Base-by-base conservation (phyloP, 2,113 vertebrate species). In the Ictalurus punctatus region DNA sequence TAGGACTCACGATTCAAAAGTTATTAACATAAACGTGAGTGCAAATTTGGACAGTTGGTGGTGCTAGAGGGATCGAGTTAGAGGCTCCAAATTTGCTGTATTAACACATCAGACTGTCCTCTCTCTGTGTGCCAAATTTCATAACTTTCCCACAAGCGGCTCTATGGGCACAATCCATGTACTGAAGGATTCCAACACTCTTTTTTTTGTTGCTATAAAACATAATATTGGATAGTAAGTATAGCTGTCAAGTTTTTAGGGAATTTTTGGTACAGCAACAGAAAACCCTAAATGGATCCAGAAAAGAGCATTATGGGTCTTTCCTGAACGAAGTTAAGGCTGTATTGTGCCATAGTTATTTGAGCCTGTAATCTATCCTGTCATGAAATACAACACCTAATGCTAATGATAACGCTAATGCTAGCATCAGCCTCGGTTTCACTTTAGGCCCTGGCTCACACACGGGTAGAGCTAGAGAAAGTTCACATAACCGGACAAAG, bases 381-480 rank as follows among this genome's bases (percentile, higher is more conserved):
- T 59, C 37, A 40, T 76, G 87, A 73, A 83, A 88, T 59, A 25
- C n/a, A 58, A 88, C 37, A 88, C 81, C 81, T 63, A 58, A 54
- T 69, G 48, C 69, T 63, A 58, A 54, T 69, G 48, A 21, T 56
- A 59, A 54, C 58, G 17, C 40, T 65, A 79, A 81, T 9, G 37
- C 67, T 30, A 61, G 48, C 30, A 54, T 30, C 87, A n/a, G 58
- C 63, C 40, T 58, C 67, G n/a, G 80, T 84, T 84, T 88, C 87
- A 76, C 56, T 84, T 48, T 73, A 83, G 69, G 34, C 69, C n/a
- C 69, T 44, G n/a, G 80, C 10, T 19, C 23, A 17, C 25, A 30
- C 9, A 13, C 21, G 37, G 34, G 71, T 17, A 21, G 30, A 8
- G 19, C 30, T 40, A 37, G 52, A 3, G 80, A 88, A 88, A 88